These are phyloP conservation scores for Merops nubicus DNA, from an alignment of 2,113 vertebrate species.

Conservation along the genomic window DNA sequence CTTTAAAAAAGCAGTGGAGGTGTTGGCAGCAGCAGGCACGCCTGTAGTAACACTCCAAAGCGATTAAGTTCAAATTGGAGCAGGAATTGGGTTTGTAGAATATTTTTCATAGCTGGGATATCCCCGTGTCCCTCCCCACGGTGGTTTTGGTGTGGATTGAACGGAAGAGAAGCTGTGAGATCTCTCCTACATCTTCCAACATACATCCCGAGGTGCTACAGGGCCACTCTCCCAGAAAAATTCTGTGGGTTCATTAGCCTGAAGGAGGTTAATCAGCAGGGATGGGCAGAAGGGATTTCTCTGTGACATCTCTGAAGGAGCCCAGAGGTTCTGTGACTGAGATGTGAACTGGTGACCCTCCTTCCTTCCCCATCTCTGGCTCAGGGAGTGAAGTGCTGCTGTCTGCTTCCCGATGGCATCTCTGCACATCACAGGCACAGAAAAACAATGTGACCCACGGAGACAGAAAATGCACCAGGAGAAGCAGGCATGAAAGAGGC, in stretches of 20 bases:
- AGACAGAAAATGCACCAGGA: slow-evolving; percentile 13
- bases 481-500: slow-evolving; percentile 41
- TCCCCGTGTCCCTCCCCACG: not conserved
- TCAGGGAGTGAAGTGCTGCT: not conserved
- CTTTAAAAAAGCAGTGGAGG: slow-evolving; percentile 18
- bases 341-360: not conserved
- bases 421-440: not conserved
- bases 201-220: not conserved
- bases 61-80: not conserved
- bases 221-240: not conserved
- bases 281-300: not conserved
- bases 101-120: not conserved
- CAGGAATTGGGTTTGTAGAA: not conserved
- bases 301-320: not conserved
- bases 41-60: slow-evolving; percentile 4
- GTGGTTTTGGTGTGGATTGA: not conserved
- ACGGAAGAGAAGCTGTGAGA: not conserved
- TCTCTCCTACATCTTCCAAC: not conserved
- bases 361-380: not conserved
- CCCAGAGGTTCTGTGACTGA: not conserved
- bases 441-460: not conserved
- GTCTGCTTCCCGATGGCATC: not conserved
- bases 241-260: not conserved
- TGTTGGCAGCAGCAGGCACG: slow-evolving; percentile 39
- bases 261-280: not conserved